Percentiles rank a stretch among this genome's conserved stretches.
phyloP scores from a whole-genome alignment of 2,113 vertebrate genomes.

The Hypanus sabinus region DNA sequence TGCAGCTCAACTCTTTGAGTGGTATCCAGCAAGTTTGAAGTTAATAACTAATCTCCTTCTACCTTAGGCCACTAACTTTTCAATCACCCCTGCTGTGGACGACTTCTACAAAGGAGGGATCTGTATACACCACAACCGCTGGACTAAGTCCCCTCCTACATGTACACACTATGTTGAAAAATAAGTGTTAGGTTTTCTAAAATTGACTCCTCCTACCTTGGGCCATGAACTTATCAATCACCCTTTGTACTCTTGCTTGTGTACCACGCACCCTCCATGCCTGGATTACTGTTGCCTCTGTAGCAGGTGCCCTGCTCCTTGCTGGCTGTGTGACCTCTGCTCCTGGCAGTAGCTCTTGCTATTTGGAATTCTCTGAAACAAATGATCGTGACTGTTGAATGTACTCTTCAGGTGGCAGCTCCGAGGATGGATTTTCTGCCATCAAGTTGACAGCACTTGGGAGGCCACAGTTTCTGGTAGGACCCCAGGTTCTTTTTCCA shows the following conservation, averaged over 20 bases:
- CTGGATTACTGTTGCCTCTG: not conserved
- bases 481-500: constrained; percentile 35
- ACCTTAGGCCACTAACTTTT: no score
- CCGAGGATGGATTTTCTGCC: constrained; percentile 74
- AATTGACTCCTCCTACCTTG: no score
- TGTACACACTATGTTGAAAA: no score
- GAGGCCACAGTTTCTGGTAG: constrained; percentile 85
- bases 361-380: not conserved
- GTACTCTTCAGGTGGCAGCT: constrained; percentile 62
- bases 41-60: no score
- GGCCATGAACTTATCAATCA: no score
- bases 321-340: not conserved
- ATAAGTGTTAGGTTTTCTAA: no score
- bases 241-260: not conserved
- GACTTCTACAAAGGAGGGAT: no score
- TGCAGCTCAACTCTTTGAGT: no score
- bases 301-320: not conserved
- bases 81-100: no score
- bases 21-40: no score
- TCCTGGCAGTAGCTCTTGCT: not conserved
- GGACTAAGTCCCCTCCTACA: no score
- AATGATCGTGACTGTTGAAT: not conserved
- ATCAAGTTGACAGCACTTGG: constrained; percentile 83
- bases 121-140: no score
- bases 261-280: not conserved